Evolutionary conservation across 2,113 vertebrate species (phyloP), one percentile per base, ranked within the genome.

Genomic region (Phoenicopterus ruber): DNA sequence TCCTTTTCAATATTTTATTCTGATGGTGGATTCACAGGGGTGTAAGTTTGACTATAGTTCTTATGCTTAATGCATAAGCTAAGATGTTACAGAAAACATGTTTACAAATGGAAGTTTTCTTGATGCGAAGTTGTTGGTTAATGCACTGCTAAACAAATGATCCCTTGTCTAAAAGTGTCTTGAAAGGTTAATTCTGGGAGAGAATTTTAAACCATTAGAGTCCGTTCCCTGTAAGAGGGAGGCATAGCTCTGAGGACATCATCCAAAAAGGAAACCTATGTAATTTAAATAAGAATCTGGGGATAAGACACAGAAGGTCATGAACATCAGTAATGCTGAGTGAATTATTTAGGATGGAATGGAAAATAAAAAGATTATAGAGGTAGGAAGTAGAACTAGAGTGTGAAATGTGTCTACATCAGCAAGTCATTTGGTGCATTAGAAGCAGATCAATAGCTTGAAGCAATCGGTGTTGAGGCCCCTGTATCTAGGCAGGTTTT

Each of bases 381-480:
- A 83, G 86, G 38, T 46, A 66, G 76, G 85, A 69, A 44, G 79
- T 2, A 54, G 76, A 42, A 62, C 49, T 20, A 15, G 88, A 49
- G 50, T 46, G 80, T 66, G 55, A 85, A 84, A 7, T 50, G 42
- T 10, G 9, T 46, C 63, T 42, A 34, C 73, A 71, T 91, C 95
- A 96, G 88, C 59, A 22, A 71, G 67, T 79, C 79, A 22, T 17
- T 57, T 26, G 91, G n/a, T 94, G 88, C 93, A 83, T 94, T 83
- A 94, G 88, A 54, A 81, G 76, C 19, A 66, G 94, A 92, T 92
- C 94, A 40, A 67, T 86, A 74, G n/a, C 9, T 21, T 79, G 83
- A 74, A 78, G 55, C 82, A 28, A 24, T 20, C 15, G 9, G 63
- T 1, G 59, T 46, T n/a, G 63, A 34, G 62, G 69, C 31, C 50